Base-by-base conservation (phyloP, 2,888 invertebrate species). In the Unio delphinus region DNA sequence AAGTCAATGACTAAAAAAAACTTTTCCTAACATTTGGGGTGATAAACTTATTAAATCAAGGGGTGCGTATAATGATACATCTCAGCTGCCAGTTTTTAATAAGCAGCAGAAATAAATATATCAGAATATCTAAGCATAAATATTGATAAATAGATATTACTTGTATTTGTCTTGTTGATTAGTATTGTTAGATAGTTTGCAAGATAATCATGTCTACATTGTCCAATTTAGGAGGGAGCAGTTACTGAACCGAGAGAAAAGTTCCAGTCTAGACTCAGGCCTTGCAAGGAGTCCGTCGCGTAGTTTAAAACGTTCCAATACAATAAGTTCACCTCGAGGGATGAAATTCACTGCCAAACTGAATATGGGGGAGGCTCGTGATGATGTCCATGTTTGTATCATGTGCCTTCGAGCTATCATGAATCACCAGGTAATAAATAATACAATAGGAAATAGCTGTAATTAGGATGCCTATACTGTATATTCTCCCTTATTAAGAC, bases 401-500 rank as follows among this genome's bases (percentile, higher is more conserved):
- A 96, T 98, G 95, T 99, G 99, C 90, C 94, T 99, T 92, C 93
- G 99, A 71, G 99, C 99, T 83, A 98, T 99, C 88, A 99, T 99
- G 99, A 99, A 99, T 91, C 99, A 99, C 90, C 99, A 99, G 93
- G 92, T 92, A 77, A 56, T 45, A 11, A 3, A 45, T 15, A 45
- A 15, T 45, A 45, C 45, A 45, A 15, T 15, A 45, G 45, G 45
- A 45, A 45, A 45, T 8, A 45, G 45, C 8, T 45, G 45, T 45
- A 11, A 11, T 15, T 2, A 45, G 8, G 11, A 45, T 45, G 45
- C 45, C 3, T 45, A 45, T 11, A 15, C 34, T 7, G 34, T 34
- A 34, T 7, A 34, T 7, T 7, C 45, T 11, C 1, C 45, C 45
- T 15, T 15, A 11, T 45, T 45, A 45, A 45, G 11, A 45, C 45